Evolutionary conservation across 1,140 invertebrate genomes (phyloP).

Genomic region (Leptonema lineaticorne): DNA sequence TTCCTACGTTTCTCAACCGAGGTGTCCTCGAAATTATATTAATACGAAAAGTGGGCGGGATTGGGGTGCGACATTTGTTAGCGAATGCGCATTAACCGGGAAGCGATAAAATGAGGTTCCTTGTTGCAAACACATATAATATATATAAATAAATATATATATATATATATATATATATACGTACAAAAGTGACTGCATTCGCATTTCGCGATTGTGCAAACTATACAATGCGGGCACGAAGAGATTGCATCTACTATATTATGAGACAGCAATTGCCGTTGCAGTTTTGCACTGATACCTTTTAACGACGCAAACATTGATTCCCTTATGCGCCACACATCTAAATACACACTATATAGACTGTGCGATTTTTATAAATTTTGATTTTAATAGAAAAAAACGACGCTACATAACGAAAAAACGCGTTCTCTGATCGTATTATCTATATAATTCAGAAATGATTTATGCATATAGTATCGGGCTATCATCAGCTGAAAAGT

Average conservation of each 20-base stretch:
- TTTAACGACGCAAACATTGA: conserved; percentile 5
- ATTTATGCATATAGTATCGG: no score
- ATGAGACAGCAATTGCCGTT: conserved; percentile 22
- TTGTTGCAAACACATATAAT: neutral
- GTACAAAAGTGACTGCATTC: conserved; percentile 13
- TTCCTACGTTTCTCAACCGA: neutral
- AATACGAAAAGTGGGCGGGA: no score
- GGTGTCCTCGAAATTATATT: neutral
- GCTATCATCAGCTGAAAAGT: no score
- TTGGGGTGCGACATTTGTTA: conserved; percentile 18
- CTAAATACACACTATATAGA: no score
- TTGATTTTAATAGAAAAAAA: no score
- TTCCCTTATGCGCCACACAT: conserved; percentile 22
- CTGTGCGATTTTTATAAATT: no score
- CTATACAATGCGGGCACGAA: conserved; percentile 18
- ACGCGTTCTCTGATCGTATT: no score
- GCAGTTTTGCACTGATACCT: conserved; percentile 21
- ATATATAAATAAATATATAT: no score
- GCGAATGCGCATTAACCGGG: conserved; percentile 16
- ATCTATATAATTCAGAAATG: no score
- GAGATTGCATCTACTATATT: conserved; percentile 31
- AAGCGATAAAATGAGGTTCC: conserved; percentile 31
- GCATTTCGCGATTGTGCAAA: conserved; percentile 30
- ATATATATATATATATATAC: no score
- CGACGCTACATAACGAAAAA: no score